Conservation (phyloP, 2,113 vertebrate species). For the Agapornis roseicollis region DNA sequence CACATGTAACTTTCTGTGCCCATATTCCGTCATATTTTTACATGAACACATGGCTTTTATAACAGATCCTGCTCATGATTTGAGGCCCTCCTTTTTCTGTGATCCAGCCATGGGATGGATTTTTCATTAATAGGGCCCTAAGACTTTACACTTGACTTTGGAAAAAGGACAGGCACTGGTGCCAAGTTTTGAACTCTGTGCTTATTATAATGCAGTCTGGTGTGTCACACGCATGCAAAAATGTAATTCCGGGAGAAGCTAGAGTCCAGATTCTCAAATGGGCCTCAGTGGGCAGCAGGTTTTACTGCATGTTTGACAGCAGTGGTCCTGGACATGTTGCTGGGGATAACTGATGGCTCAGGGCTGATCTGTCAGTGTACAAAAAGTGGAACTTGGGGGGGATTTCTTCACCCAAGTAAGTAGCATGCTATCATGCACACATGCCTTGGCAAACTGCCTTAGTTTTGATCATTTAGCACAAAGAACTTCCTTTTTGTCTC, state of each 20-base stretch:
- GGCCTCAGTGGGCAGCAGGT: not conserved
- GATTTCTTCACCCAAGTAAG: not conserved
- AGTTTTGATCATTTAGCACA: not conserved
- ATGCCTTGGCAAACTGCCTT: not conserved
- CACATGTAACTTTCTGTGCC: not conserved
- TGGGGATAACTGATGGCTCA: not conserved
- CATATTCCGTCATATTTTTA: not conserved
- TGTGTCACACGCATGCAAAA: not conserved
- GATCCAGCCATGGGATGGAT: not conserved
- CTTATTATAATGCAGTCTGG: not conserved
- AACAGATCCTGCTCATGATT: constrained; percentile 2
- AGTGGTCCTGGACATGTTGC: not conserved
- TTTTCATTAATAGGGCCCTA: constrained; percentile 24
- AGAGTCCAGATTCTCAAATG: not conserved
- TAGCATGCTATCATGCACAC: accelerated
- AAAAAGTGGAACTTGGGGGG: not conserved
- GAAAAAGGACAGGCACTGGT: not conserved
- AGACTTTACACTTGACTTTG: constrained; percentile 36
- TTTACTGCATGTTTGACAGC: not conserved
- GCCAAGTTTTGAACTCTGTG: not conserved
- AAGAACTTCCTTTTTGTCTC: not conserved
- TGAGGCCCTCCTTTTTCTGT: not conserved
- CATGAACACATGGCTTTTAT: constrained; percentile 27
- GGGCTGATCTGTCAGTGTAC: not conserved
- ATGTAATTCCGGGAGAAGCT: not conserved